Conservation (phyloP, 1,140 invertebrate species). For the Drosophila pandora region DNA sequence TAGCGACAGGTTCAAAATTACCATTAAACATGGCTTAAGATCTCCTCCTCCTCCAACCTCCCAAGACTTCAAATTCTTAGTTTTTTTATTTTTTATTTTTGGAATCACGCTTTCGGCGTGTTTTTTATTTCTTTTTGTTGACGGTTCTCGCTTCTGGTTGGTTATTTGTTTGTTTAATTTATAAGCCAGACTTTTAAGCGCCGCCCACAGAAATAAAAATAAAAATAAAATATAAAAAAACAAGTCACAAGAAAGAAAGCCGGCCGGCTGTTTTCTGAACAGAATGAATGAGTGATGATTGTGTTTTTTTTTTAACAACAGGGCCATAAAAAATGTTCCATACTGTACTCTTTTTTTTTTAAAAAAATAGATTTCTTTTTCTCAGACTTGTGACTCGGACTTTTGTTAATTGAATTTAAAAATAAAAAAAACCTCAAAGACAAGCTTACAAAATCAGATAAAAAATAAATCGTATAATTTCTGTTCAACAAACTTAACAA, state of each 20-base stretch:
- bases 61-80: background rate
- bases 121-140: conserved; percentile 6
- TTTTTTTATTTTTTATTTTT: conserved; percentile 4
- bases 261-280: conserved; percentile 47
- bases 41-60: background rate
- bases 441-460: background rate
- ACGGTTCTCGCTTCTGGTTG: conserved; percentile 46
- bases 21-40: conserved; percentile 24
- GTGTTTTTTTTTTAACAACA: background rate
- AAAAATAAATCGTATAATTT: too few relatives aligned
- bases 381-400: background rate
- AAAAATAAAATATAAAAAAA: conserved; percentile 3
- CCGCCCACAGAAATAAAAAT: conserved; percentile 51
- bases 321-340: conserved; percentile 9
- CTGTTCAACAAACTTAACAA: background rate
- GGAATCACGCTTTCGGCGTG: background rate
- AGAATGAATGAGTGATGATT: conserved; percentile 22
- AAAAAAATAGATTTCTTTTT: conserved; percentile 8
- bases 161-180: conserved; percentile 72
- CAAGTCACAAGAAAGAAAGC: conserved; percentile 26
- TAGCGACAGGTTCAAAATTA: conserved; percentile 47
- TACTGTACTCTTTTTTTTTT: conserved; percentile 15
- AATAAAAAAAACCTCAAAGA: background rate
- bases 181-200: conserved; percentile 64
- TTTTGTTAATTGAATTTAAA: background rate